Base-by-base conservation (phyloP, 1,140 invertebrate genomes). In the Zeugodacus cucurbitae region DNA sequence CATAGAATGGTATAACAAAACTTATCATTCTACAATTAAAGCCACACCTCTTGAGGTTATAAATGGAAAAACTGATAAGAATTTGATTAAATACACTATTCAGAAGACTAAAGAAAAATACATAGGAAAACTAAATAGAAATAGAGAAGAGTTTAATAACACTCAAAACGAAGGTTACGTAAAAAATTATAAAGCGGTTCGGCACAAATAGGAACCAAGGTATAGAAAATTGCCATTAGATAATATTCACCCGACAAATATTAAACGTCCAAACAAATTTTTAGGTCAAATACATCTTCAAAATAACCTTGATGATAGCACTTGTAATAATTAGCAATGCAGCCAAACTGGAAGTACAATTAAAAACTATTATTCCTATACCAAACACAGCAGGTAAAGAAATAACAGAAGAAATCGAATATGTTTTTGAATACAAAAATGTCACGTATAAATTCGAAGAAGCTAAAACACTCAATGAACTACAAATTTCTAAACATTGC, bases 131-230 rank as follows among this genome's bases (percentile, higher is more conserved):
- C n/a, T n/a, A n/a, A n/a, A n/a, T n/a, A n/a, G n/a, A n/a, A n/a
- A n/a, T n/a, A n/a, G n/a, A n/a, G n/a, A n/a, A n/a, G n/a, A n/a
- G n/a, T n/a, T n/a, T n/a, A n/a, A n/a, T n/a, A n/a, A n/a, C n/a
- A n/a, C n/a, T n/a, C n/a, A n/a, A n/a, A n/a, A n/a, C n/a, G n/a
- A n/a, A n/a, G n/a, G n/a, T 70, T 34, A 62, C 34, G n/a, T 41
- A 26, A 59, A 59, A 88, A 17, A 86, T 82, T 85, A 88, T 86
- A 62, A 41, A 67, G 57, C 48, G 41, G 44, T 88, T 32, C 87
- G 88, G 85, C 88, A 89, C 59, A 89, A 89, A 54, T 32, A 89
- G 41, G n/a, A 58, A 86, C 87, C 87, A 88, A 89, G 32, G 34
- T 34, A 34, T 70, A 32, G 64, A 37, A 70, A 70, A 37, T 34